Evolutionary conservation across 92 coral and sea anemone genomes (phyloP).

Genomic region (Siderastrea radians): DNA sequence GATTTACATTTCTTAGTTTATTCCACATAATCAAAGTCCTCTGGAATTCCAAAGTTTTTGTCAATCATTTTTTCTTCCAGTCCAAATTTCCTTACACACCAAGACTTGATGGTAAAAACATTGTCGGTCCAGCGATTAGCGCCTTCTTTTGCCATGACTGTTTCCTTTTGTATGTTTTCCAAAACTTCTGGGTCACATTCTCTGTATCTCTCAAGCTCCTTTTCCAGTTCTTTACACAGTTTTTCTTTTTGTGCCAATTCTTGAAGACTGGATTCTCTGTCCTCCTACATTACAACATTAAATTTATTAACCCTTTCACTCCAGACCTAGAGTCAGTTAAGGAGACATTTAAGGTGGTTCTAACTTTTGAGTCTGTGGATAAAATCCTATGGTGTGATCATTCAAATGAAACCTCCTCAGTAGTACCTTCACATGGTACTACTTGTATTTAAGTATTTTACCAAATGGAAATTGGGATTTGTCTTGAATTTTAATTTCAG

Average conservation of each 20-base stretch:
- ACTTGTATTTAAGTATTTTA: no score
- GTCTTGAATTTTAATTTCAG: no score
- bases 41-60: conserved; percentile 97
- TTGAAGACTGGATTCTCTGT: conserved; percentile 75
- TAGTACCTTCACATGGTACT: no score
- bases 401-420: no score
- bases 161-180: conserved; percentile 84
- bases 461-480: no score
- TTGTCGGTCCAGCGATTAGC: conserved; percentile 98
- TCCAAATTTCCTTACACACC: conserved; percentile 95
- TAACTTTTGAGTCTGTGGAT: no score
- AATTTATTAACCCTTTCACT: not conserved
- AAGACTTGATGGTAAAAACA: conserved; percentile 90
- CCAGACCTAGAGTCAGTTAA: not conserved
- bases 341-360: no score
- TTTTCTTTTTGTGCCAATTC: conserved; percentile 83
- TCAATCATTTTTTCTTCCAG: conserved; percentile 93
- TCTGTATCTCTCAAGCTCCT: conserved; percentile 78
- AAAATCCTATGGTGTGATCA: no score
- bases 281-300: conserved; percentile 50
- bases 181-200: conserved; percentile 98
- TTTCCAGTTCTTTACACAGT: conserved; percentile 67
- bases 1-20: conserved; percentile 3
- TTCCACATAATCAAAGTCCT: conserved; percentile 96
- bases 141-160: conserved; percentile 89